These are phyloP conservation scores for Vespertilio murinus DNA, from an alignment of 2,797 vertebrate species.

Conservation along the genomic window DNA sequence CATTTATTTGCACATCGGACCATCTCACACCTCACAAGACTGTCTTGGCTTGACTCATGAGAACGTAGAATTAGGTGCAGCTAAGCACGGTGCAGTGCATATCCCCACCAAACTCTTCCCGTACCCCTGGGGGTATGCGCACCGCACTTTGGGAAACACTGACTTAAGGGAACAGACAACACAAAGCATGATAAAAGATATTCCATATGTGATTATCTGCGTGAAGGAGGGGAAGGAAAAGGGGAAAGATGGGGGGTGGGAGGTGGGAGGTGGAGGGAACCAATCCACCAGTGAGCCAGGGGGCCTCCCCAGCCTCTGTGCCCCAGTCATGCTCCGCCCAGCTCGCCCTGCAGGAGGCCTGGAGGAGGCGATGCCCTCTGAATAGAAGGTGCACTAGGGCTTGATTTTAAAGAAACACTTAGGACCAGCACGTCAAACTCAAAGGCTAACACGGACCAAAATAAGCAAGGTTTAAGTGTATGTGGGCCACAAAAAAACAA, in stretches of 20 bases:
- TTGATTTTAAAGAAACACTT: conserved; percentile 48
- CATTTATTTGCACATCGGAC: too few species aligned
- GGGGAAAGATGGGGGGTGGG: neutral
- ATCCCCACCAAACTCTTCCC: too few species aligned
- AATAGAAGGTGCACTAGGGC: neutral
- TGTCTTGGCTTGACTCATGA: too few species aligned
- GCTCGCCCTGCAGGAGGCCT: neutral
- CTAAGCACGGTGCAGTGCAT: too few species aligned
- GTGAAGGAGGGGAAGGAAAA: neutral
- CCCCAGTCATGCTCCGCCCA: neutral
- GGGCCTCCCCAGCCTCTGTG: neutral
- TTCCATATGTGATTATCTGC: neutral
- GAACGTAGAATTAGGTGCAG: too few species aligned
- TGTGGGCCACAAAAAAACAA: too few species aligned
- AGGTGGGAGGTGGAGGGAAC: neutral
- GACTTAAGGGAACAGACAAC: neutral
- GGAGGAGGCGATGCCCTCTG: neutral
- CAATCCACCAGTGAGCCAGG: neutral
- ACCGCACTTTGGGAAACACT: too few species aligned
- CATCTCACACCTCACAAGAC: too few species aligned
- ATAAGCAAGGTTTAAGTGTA: too few species aligned
- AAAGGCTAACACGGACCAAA: too few species aligned
- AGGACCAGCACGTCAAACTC: neutral
- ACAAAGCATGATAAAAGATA: neutral
- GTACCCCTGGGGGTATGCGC: too few species aligned